Percentiles rank a stretch among this genome's conserved stretches.
phyloP scores from a whole-genome alignment of 2,888 invertebrate genomes.

The Pseudococcus longispinus region DNA sequence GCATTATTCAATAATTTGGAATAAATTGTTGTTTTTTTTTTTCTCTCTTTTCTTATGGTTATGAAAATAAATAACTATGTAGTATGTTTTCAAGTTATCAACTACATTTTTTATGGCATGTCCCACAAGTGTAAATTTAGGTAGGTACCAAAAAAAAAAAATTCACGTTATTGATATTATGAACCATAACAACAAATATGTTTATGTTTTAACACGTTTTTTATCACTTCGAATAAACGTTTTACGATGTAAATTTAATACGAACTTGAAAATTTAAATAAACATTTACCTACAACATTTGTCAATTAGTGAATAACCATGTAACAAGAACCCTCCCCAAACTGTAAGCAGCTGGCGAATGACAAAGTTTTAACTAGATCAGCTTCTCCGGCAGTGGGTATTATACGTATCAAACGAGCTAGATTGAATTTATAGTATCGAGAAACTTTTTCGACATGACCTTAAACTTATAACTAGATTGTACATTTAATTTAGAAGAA shows the following conservation, averaged over 20 bases:
- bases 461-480: constrained; percentile 15
- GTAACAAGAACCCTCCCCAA: background rate
- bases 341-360: background rate
- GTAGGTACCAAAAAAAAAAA: background rate
- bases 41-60: background rate
- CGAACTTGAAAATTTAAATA: constrained; percentile 8
- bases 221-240: background rate
- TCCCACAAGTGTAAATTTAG: background rate
- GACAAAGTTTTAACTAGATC: background rate
- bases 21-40: background rate
- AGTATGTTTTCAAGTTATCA: background rate
- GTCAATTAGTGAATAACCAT: background rate
- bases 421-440: background rate
- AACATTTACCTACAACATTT: background rate
- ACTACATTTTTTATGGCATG: background rate
- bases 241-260: constrained; percentile 28
- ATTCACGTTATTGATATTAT: background rate
- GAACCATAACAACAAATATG: background rate
- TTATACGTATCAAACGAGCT: background rate
- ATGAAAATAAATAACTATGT: background rate
- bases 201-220: constrained; percentile 22
- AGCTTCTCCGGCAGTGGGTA: background rate
- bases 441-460: background rate
- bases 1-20: background rate
- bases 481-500: background rate